A percentile compares a stretch with the other conserved stretches of the same genome.
Conservation (phyloP, 2,113 vertebrate species). For the Australoheros scitulus region DNA sequence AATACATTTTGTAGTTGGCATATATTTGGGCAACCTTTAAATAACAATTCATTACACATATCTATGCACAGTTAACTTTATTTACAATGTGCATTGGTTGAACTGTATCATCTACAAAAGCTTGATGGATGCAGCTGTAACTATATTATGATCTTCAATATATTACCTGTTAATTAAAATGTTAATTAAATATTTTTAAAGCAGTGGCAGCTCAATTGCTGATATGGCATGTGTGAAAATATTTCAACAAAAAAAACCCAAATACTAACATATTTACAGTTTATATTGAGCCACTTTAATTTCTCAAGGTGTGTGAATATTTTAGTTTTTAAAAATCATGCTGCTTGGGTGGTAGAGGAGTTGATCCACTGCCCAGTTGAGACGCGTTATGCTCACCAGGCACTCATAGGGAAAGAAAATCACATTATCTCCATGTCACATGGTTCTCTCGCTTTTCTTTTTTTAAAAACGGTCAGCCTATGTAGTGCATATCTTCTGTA, state of each 20-base stretch:
- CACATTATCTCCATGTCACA: neutral
- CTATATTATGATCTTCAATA: neutral
- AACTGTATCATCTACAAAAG: neutral
- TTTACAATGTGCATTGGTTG: neutral
- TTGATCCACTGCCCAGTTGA: neutral
- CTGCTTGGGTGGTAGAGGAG: neutral
- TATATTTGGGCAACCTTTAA: neutral
- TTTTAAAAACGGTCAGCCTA: neutral
- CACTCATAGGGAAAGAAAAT: neutral
- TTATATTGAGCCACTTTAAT: neutral
- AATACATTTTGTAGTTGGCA: too few species aligned
- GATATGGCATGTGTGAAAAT: too few species aligned
- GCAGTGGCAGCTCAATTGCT: neutral
- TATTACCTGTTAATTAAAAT: neutral
- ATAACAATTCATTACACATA: neutral
- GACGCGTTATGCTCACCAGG: fast-evolving
- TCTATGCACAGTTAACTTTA: neutral
- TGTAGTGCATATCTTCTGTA: neutral
- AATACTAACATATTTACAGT: neutral
- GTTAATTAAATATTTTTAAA: neutral
- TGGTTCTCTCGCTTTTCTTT: neutral
- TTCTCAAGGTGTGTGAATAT: neutral
- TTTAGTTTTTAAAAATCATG: too few species aligned
- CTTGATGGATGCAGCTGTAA: neutral
- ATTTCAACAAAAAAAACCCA: too few species aligned